A percentile compares a stretch with the other conserved stretches of the same genome.
Evolutionary conservation across 2,888 invertebrate species (phyloP).

Genomic region (Drosophila helvetica): DNA sequence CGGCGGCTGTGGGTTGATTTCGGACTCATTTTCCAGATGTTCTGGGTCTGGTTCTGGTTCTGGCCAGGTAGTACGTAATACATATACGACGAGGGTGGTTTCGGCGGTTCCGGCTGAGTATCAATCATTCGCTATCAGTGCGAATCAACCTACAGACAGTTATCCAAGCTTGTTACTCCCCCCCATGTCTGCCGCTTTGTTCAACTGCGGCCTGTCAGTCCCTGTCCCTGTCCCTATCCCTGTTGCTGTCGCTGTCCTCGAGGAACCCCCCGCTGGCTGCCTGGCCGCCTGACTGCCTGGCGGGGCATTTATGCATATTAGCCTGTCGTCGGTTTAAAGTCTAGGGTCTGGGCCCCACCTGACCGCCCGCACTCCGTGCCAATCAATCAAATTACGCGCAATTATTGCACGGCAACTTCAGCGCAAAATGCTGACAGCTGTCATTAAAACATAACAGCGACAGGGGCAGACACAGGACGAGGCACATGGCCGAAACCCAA

Average conservation of each 20-base stretch:
- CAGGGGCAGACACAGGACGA: background rate
- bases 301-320: conserved; percentile 2
- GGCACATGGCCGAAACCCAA: conserved; percentile 20
- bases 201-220: background rate
- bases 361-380: background rate
- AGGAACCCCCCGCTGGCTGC: background rate
- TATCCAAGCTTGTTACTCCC: background rate
- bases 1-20: conserved; percentile 52
- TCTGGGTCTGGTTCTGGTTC: too few species aligned
- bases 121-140: background rate
- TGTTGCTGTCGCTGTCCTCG: background rate
- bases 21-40: conserved; percentile 6
- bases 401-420: conserved; percentile 45
- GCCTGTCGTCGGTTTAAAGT: conserved; percentile 2
- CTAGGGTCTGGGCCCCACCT: background rate
- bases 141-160: background rate
- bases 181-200: too few species aligned
- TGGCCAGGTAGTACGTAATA: background rate
- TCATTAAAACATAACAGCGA: conserved; percentile 46
- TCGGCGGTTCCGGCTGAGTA: background rate
- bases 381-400: conserved; percentile 62
- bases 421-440: conserved; percentile 54
- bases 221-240: too few species aligned
- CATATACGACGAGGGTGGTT: background rate
- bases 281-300: background rate